phyloP scores from a whole-genome alignment of 2,888 invertebrate species.

The Agrypnus murinus region DNA sequence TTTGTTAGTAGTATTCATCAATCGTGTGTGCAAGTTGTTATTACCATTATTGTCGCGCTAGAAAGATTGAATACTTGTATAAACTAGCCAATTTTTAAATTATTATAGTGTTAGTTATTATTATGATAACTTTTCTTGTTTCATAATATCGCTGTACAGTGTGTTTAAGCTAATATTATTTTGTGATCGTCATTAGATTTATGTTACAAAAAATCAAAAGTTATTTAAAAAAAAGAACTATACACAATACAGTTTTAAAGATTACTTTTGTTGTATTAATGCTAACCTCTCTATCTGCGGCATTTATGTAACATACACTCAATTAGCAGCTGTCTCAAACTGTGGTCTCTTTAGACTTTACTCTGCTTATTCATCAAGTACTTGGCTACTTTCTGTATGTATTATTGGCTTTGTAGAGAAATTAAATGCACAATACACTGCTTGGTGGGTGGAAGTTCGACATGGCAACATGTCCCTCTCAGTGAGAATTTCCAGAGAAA shows the following conservation, averaged over 20 bases:
- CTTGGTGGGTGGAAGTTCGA: too few relatives aligned
- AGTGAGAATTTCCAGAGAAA: too few relatives aligned
- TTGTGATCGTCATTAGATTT: conserved; percentile 24
- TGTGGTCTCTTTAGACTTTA: too few relatives aligned
- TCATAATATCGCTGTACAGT: conserved; percentile 25
- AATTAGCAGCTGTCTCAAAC: too few relatives aligned
- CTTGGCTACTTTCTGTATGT: too few relatives aligned
- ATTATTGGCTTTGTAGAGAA: too few relatives aligned
- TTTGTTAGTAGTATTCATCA: conserved; percentile 47
- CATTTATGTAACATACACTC: too few relatives aligned
- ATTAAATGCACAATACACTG: too few relatives aligned
- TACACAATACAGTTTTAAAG: conserved; percentile 11
- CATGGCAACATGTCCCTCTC: too few relatives aligned
- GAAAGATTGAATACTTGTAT: conserved; percentile 45
- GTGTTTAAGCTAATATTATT: conserved; percentile 7
- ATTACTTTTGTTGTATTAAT: neutral
- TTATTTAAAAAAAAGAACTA: neutral
- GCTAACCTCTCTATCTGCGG: neutral
- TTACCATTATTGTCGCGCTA: conserved; percentile 44
- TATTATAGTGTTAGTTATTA: conserved; percentile 16
- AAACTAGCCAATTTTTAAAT: conserved; percentile 47
- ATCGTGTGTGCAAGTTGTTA: conserved; percentile 45
- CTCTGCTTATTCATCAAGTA: too few relatives aligned
- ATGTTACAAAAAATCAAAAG: conserved; percentile 10
- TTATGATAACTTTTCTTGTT: too few relatives aligned